Evolutionary conservation across 1,140 invertebrate genomes (phyloP).

Genomic region (Drosophila ficusphila): DNA sequence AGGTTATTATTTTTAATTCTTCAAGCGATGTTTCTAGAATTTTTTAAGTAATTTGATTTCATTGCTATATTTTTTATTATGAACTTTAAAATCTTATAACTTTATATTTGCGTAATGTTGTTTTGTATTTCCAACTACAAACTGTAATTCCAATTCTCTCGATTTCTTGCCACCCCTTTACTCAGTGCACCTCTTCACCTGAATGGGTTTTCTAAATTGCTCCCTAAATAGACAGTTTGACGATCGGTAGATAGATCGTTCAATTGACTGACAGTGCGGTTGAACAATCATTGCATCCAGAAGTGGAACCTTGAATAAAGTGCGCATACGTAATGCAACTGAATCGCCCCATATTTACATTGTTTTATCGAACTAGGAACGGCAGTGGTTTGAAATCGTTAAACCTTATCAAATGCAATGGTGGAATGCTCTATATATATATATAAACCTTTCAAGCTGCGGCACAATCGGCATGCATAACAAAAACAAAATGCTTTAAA

Average conservation of each 20-base stretch:
- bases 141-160: neutral
- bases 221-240: constrained; percentile 42
- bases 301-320: constrained; percentile 27
- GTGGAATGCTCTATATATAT: constrained; percentile 8
- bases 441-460: constrained; percentile 4
- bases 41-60: too few species aligned
- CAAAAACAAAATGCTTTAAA: constrained; percentile 45
- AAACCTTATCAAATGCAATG: constrained; percentile 36
- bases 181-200: neutral
- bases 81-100: too few species aligned
- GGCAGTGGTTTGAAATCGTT: constrained; percentile 11
- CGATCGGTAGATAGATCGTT: constrained; percentile 18
- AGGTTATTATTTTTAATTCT: too few species aligned
- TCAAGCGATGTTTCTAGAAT: too few species aligned
- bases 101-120: neutral
- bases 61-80: too few species aligned
- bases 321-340: constrained; percentile 21
- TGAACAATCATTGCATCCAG: constrained; percentile 38
- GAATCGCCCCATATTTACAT: constrained; percentile 35
- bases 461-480: constrained; percentile 5
- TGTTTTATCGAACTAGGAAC: constrained; percentile 48
- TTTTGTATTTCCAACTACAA: neutral
- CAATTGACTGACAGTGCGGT: constrained; percentile 34
- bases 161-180: neutral
- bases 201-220: constrained; percentile 24